These are phyloP conservation scores for Gavia stellata DNA, from an alignment of 2,113 vertebrate species.

Conservation along the genomic window DNA sequence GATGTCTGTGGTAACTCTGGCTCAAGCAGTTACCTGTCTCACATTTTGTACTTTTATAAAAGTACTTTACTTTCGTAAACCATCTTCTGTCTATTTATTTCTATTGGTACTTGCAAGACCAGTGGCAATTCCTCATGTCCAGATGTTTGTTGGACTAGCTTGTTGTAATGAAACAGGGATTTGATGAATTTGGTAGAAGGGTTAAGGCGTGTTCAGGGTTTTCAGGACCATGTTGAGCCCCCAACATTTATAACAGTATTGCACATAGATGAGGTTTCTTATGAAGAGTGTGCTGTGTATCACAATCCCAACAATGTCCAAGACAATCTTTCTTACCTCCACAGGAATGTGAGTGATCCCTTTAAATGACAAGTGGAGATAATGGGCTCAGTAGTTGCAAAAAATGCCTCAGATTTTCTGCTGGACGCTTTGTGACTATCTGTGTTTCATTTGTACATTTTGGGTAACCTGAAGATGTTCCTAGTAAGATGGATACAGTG, in stretches of 20 bases:
- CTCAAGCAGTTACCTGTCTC: neutral
- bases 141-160: neutral
- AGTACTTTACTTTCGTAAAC: neutral
- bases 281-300: neutral
- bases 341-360: neutral
- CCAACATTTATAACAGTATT: neutral
- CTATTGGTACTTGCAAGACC: neutral
- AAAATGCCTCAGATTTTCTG: neutral
- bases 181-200: neutral
- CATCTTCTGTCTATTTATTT: neutral
- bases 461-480: neutral
- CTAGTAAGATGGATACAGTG: too few relatives aligned
- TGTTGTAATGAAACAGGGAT: neutral
- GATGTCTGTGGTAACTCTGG: neutral
- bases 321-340: neutral
- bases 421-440: neutral
- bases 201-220: accelerated
- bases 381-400: neutral
- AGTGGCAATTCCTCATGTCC: neutral
- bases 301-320: neutral
- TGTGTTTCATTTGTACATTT: neutral
- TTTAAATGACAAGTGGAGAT: neutral
- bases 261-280: neutral
- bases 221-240: neutral
- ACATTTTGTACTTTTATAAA: neutral